Evolutionary conservation across 2,888 invertebrate genomes (phyloP).

Genomic region (Chromoteleia sp.): DNA sequence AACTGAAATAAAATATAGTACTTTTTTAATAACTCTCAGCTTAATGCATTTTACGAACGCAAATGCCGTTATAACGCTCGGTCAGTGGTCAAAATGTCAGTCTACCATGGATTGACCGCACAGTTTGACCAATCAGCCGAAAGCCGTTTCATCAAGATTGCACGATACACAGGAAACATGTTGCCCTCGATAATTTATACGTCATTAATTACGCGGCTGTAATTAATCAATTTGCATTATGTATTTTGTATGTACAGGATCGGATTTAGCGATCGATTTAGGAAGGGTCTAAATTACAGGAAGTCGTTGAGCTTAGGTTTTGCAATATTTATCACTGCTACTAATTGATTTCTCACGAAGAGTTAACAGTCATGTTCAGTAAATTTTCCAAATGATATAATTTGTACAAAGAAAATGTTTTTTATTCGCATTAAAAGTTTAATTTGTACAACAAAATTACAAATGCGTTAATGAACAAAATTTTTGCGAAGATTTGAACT

Average conservation of each 20-base stretch:
- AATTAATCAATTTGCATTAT: slow-evolving; percentile 60
- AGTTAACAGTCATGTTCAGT: neutral
- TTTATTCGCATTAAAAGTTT: too few species aligned
- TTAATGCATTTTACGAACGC: too few species aligned
- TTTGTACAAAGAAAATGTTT: too few species aligned
- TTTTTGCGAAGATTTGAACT: too few species aligned
- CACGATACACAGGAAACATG: slow-evolving; percentile 29
- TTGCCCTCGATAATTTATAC: slow-evolving; percentile 41
- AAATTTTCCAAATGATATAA: too few species aligned
- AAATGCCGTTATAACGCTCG: slow-evolving; percentile 1
- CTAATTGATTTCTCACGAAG: neutral
- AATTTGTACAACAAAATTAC: too few species aligned
- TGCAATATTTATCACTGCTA: neutral
- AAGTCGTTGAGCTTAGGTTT: neutral
- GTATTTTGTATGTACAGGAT: slow-evolving; percentile 20
- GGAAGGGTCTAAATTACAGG: neutral
- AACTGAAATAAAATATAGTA: too few species aligned
- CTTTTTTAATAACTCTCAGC: too few species aligned
- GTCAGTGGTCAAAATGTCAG: slow-evolving; percentile 24
- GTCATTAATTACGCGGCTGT: slow-evolving; percentile 44
- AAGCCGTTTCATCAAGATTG: slow-evolving; percentile 40
- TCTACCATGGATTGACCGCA: slow-evolving; percentile 4
- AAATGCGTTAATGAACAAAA: too few species aligned
- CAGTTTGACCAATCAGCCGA: slow-evolving; percentile 41
- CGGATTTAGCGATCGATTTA: slow-evolving; percentile 21